Percentiles rank a stretch among this genome's conserved stretches.
Evolutionary conservation across 1,140 invertebrate genomes (phyloP).

Genomic region (Temnothorax longispinosus): DNA sequence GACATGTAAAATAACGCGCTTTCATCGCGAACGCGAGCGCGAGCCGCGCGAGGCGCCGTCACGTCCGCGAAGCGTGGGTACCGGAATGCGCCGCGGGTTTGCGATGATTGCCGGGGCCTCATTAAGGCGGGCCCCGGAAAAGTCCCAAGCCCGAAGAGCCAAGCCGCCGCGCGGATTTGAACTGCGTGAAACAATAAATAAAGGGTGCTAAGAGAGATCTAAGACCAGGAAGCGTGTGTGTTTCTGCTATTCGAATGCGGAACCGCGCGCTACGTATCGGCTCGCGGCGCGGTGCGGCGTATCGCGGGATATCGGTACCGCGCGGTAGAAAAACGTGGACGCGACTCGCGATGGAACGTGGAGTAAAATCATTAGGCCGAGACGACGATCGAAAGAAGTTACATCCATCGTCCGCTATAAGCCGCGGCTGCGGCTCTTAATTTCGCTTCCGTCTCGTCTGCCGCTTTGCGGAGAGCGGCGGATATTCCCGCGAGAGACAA

Average conservation of each 20-base stretch:
- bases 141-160: constrained; percentile 42
- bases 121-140: constrained; percentile 64
- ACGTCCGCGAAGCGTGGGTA: constrained; percentile 68
- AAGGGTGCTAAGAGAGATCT: constrained; percentile 69
- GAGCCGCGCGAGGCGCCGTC: neutral
- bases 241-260: constrained; percentile 64
- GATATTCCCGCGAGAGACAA: constrained; percentile 35
- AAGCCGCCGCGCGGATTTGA: constrained; percentile 63
- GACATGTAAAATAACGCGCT: constrained; percentile 36
- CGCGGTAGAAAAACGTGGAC: constrained; percentile 67
- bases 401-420: constrained; percentile 59
- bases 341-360: constrained; percentile 73
- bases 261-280: constrained; percentile 60
- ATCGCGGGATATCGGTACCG: constrained; percentile 58
- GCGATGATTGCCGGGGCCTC: constrained; percentile 64
- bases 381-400: constrained; percentile 67
- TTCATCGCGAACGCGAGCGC: constrained; percentile 44
- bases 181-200: constrained; percentile 79
- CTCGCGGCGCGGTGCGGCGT: neutral
- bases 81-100: constrained; percentile 65
- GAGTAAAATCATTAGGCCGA: constrained; percentile 74
- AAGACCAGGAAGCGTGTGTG: constrained; percentile 69
- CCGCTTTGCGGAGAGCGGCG: constrained; percentile 19
- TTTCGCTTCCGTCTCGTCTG: constrained; percentile 45
- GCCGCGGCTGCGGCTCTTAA: constrained; percentile 43